A percentile compares a stretch with the other conserved stretches of the same genome.
These are phyloP conservation scores for Ictalurus furcatus DNA, from an alignment of 2,113 vertebrate species.

Conservation along the genomic window DNA sequence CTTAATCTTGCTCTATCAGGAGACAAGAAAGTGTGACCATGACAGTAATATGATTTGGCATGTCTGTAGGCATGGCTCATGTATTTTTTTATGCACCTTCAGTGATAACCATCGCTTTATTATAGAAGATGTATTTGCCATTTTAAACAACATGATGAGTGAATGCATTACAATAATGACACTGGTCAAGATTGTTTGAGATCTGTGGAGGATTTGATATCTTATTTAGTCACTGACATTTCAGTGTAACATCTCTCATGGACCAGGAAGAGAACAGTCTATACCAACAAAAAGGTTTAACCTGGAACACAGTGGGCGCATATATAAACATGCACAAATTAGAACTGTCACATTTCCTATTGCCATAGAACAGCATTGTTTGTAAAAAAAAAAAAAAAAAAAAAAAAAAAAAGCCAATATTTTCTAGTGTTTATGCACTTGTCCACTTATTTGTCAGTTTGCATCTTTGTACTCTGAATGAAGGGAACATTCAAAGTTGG, in stretches of 20 bases:
- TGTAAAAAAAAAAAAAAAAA: too few species aligned
- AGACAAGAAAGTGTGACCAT: constrained; percentile 68
- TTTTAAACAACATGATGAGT: constrained; percentile 67
- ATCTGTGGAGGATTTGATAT: constrained; percentile 63
- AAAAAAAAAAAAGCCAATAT: background rate
- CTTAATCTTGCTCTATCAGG: constrained; percentile 76
- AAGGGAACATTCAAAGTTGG: constrained; percentile 65
- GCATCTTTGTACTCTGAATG: constrained; percentile 47
- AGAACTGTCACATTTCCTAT: constrained; percentile 20
- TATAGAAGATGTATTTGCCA: constrained; percentile 73
- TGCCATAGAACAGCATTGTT: background rate
- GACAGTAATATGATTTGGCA: constrained; percentile 78
- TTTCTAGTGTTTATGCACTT: constrained; percentile 26
- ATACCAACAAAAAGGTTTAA: constrained; percentile 20
- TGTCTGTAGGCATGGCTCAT: constrained; percentile 74
- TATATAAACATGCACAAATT: constrained; percentile 49
- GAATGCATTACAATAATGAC: constrained; percentile 72
- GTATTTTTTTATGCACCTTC: constrained; percentile 72
- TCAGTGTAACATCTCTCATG: constrained; percentile 36
- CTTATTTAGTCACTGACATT: constrained; percentile 54
- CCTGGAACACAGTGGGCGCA: constrained; percentile 28
- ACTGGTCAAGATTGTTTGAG: constrained; percentile 70
- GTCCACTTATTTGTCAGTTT: constrained; percentile 21
- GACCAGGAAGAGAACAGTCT: constrained; percentile 32
- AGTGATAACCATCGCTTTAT: constrained; percentile 77